Evolutionary conservation across 2,113 vertebrate genomes (phyloP).

Genomic region (Centropus unirufus): DNA sequence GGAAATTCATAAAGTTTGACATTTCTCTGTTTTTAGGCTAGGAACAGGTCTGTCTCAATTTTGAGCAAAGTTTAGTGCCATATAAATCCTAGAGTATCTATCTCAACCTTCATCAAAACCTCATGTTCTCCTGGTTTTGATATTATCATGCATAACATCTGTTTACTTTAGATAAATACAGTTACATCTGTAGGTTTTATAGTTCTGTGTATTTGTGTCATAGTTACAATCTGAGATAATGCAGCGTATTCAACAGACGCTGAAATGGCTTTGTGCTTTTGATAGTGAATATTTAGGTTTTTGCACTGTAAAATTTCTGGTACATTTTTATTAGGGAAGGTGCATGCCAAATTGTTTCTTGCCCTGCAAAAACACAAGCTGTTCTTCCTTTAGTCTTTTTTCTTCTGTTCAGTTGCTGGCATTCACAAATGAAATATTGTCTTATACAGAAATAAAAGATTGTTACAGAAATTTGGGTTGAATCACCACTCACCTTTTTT

Average conservation of each 20-base stretch:
- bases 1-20: not conserved
- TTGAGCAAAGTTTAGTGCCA: not conserved
- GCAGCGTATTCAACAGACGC: not conserved
- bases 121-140: slow-evolving; percentile 30
- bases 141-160: not conserved
- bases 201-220: not conserved
- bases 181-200: slow-evolving; percentile 41
- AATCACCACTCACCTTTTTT: not conserved
- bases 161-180: slow-evolving; percentile 34
- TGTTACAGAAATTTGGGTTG: not conserved
- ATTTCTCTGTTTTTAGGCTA: slow-evolving; percentile 9
- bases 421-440: not conserved
- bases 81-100: slow-evolving; percentile 4
- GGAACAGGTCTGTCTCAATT: not conserved
- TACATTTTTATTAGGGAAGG: not conserved
- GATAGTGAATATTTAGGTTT: not conserved
- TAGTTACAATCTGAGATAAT: slow-evolving; percentile 10
- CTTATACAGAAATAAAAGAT: not conserved
- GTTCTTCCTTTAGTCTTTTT: not conserved
- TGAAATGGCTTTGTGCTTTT: not conserved
- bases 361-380: not conserved
- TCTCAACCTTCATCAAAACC: slow-evolving; percentile 41
- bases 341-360: not conserved
- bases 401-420: not conserved
- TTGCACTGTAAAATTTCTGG: not conserved